Evolutionary conservation across 2,888 invertebrate genomes (phyloP).

Genomic region (Cephalotes varians): DNA sequence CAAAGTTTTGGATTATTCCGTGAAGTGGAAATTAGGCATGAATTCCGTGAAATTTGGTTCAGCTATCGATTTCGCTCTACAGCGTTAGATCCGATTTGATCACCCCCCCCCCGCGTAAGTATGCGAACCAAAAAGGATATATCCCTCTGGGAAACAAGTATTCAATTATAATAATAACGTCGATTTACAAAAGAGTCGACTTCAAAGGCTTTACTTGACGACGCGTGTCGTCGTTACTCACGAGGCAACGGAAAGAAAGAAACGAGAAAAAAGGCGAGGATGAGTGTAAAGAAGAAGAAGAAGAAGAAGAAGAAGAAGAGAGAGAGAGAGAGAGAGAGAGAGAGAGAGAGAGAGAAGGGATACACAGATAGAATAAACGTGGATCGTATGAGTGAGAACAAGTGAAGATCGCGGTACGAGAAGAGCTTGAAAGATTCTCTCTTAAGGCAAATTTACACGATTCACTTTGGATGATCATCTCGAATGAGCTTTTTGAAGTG

Average conservation of each 20-base stretch:
- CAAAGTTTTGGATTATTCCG: background rate
- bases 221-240: slow-evolving; percentile 65
- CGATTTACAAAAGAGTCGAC: slow-evolving; percentile 78
- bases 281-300: slow-evolving; percentile 32
- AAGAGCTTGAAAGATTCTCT: slow-evolving; percentile 64
- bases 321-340: slow-evolving; percentile 24
- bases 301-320: slow-evolving; percentile 54
- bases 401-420: slow-evolving; percentile 71
- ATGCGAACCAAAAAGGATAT: slow-evolving; percentile 67
- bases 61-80: slow-evolving; percentile 26
- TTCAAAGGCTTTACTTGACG: slow-evolving; percentile 78
- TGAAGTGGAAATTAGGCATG: background rate
- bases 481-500: slow-evolving; percentile 9
- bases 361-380: slow-evolving; percentile 61
- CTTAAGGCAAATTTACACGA: slow-evolving; percentile 45
- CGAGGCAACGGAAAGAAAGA: slow-evolving; percentile 42
- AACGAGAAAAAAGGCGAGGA: background rate
- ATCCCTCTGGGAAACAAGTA: slow-evolving; percentile 77
- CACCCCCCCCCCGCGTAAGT: slow-evolving; percentile 55
- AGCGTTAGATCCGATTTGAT: slow-evolving; percentile 68
- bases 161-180: slow-evolving; percentile 81
- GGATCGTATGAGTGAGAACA: slow-evolving; percentile 69
- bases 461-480: slow-evolving; percentile 33
- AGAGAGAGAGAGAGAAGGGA: background rate
- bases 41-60: slow-evolving; percentile 18